Conservation (phyloP, 2,797 vertebrate genomes). For the Myotis myotis region DNA sequence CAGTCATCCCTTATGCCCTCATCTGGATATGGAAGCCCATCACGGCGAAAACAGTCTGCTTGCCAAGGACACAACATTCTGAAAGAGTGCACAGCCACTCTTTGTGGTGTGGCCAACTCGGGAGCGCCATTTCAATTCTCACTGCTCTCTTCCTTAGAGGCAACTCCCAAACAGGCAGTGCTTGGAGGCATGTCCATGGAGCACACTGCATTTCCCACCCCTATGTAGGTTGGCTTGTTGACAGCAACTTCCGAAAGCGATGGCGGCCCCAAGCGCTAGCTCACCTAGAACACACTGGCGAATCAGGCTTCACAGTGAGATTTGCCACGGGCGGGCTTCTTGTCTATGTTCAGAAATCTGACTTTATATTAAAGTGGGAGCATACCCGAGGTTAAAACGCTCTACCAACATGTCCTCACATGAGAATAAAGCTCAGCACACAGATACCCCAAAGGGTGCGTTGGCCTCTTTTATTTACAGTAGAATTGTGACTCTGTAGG, state of each 20-base stretch:
- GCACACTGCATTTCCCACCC: neutral
- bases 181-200: neutral
- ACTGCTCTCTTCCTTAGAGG: neutral
- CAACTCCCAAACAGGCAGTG: neutral
- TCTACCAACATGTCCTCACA: neutral
- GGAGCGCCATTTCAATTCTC: neutral
- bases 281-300: neutral
- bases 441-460: neutral
- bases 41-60: fast-evolving
- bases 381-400: neutral
- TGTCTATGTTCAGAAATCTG: neutral
- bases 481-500: neutral
- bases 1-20: neutral
- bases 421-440: neutral
- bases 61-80: neutral
- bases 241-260: neutral
- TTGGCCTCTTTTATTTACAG: neutral
- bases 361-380: neutral
- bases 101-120: neutral
- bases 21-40: neutral
- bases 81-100: neutral
- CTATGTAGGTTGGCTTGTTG: neutral
- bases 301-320: neutral
- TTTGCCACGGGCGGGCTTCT: neutral
- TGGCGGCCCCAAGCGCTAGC: neutral